phyloP scores from a whole-genome alignment of 2,888 invertebrate species.

The Heteromyza rotundicornis region DNA sequence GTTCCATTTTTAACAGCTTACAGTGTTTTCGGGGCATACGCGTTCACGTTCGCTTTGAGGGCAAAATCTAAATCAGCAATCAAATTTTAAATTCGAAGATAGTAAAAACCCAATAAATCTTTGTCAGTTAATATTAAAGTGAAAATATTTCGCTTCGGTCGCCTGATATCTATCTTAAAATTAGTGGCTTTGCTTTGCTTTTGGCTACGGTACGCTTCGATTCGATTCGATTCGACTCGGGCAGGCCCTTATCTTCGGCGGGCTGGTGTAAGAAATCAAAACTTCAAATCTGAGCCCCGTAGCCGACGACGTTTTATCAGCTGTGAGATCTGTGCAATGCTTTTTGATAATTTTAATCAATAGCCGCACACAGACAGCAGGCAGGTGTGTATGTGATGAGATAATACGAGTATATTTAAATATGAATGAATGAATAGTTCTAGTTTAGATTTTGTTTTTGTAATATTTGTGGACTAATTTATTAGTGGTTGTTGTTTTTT shows the following conservation, averaged over 20 bases:
- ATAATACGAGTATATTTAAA: too few relatives aligned
- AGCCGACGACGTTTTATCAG: constrained; percentile 8
- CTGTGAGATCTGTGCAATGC: constrained; percentile 9
- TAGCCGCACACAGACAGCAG: too few relatives aligned
- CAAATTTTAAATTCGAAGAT: constrained; percentile 25
- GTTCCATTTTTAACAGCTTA: constrained; percentile 6
- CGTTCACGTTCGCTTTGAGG: not conserved
- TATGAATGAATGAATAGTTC: too few relatives aligned
- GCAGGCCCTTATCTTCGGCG: not conserved
- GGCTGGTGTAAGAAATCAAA: constrained; percentile 3
- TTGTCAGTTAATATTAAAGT: constrained; percentile 34
- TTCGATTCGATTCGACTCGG: too few relatives aligned
- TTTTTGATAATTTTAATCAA: constrained; percentile 16
- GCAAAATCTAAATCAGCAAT: constrained; percentile 18
- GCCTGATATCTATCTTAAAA: not conserved
- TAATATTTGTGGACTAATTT: too few relatives aligned
- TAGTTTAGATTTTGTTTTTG: too few relatives aligned
- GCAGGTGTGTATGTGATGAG: too few relatives aligned
- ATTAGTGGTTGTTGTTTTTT: too few relatives aligned
- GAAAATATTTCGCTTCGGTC: constrained; percentile 12
- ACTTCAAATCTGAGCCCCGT: constrained; percentile 7
- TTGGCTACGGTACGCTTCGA: too few relatives aligned
- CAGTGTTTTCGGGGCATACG: not conserved
- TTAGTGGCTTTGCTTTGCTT: not conserved
- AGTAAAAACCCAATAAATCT: constrained; percentile 42